Evolutionary conservation across 2,113 vertebrate genomes (phyloP), one percentile per base, ranked within the genome.

Genomic region (Abramis brama): DNA sequence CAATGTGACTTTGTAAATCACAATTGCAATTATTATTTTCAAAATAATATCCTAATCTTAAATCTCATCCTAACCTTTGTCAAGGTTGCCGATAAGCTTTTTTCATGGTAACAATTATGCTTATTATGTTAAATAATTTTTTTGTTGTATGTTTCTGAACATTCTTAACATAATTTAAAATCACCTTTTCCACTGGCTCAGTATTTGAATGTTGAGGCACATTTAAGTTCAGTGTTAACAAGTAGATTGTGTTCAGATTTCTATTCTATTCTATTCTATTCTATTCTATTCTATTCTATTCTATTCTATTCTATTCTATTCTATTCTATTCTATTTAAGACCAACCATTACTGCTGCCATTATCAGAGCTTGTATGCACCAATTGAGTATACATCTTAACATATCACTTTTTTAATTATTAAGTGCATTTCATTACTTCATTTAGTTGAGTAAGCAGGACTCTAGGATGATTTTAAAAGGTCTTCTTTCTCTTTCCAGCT

Each of bases 401-500:
- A n/a, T 36, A 59, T 19, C 15, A 5, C 2, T 66, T 47, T 47
- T 25, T 68, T 55, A 17, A 82, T 27, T 15, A 80, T 36, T 82
- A 33, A 64, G 55, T 36, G 10, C 64, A 36, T 27, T 55, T 8
- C 6, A 13, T 57, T 78, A 57, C 1, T 45, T 47, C 25, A 13
- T 36, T 82, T 12, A 36, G 10, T 77, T 77, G 15, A 77, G 17
- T 33, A 33, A 70, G 80, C 80, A 21, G 43, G 66, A 55, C 27
- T 71, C 17, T n/a, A 4, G 52, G 66, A 73, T 55, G 17, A 15
- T 74, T 83, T 84, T 19, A 27, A 79, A 57, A 36, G 55, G 77
- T 79, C 21, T 79, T 17, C 23, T 81, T 23, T 76, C 36, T 27
- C 39, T 77, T 75, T 85, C 76, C 71, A 43, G 62, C 19, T 73